Evolutionary conservation across 2,113 vertebrate species (phyloP).

Genomic region (Chionis minor): DNA sequence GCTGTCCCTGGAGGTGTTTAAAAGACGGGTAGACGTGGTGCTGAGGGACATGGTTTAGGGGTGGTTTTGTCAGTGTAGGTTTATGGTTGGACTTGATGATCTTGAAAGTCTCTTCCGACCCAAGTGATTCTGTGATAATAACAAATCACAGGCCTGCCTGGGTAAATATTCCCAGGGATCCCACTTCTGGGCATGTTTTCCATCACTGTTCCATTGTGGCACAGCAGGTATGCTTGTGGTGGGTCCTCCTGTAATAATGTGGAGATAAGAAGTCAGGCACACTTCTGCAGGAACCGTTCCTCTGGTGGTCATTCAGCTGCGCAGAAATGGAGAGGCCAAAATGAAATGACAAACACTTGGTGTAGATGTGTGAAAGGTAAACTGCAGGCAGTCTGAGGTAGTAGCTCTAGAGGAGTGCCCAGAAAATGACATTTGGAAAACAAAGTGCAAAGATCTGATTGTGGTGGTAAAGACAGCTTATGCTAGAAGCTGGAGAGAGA

Average conservation of each 20-base stretch:
- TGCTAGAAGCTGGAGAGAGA: not conserved
- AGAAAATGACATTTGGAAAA: not conserved
- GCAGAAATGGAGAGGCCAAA: not conserved
- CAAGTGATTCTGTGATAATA: not conserved
- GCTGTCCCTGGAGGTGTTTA: too few species aligned
- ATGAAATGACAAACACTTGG: not conserved
- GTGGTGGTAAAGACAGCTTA: not conserved
- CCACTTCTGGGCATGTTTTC: not conserved
- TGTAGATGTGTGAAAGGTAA: not conserved
- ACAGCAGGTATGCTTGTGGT: not conserved
- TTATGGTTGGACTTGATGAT: too few species aligned
- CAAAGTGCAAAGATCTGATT: not conserved
- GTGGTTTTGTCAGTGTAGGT: too few species aligned
- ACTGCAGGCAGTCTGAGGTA: not conserved
- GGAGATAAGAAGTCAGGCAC: not conserved
- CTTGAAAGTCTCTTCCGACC: too few species aligned
- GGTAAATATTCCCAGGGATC: not conserved
- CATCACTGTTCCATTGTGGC: not conserved
- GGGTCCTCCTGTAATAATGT: not conserved
- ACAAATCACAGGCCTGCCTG: not conserved
- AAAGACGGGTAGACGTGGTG: too few species aligned
- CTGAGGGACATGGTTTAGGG: too few species aligned
- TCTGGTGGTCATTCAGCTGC: not conserved
- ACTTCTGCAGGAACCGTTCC: not conserved
- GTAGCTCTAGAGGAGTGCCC: not conserved